These are phyloP conservation scores for Leucophenga varia DNA, from an alignment of 1,140 invertebrate species.

Conservation along the genomic window DNA sequence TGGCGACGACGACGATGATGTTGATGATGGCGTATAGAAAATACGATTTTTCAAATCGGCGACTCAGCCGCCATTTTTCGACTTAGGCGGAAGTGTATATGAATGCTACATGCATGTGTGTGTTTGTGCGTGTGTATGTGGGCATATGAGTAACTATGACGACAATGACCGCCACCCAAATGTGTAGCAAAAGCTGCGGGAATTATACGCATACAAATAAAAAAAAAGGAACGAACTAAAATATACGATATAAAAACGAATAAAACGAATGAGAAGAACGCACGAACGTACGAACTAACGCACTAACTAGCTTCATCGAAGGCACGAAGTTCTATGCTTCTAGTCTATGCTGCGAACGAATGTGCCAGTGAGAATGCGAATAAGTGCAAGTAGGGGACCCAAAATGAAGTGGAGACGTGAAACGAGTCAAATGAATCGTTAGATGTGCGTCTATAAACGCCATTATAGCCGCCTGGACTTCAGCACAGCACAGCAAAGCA, in stretches of 20 bases:
- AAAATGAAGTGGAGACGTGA: conserved; percentile 37
- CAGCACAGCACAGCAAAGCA: conserved; percentile 20
- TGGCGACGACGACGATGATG: not conserved
- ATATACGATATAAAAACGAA: not conserved
- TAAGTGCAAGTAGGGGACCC: no score
- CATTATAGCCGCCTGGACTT: conserved; percentile 44
- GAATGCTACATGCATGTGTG: no score
- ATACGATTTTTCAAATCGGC: conserved; percentile 32
- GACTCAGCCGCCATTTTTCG: conserved; percentile 42
- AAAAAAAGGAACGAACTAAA: not conserved
- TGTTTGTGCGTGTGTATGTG: no score
- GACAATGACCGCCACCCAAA: conserved; percentile 21
- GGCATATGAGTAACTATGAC: no score
- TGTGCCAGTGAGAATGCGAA: no score
- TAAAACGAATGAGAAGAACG: no score
- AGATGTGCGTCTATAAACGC: conserved; percentile 44
- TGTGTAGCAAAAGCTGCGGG: conserved; percentile 4
- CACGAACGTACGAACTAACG: no score
- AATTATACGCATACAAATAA: conserved; percentile 3
- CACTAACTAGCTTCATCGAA: no score
- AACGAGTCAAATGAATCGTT: conserved; percentile 45
- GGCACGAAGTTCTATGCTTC: no score
- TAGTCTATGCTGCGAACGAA: no score
- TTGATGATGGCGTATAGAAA: not conserved
- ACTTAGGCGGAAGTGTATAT: conserved; percentile 47